Conservation (phyloP, 92 coral and sea anemone species). For the Muricea muricata region DNA sequence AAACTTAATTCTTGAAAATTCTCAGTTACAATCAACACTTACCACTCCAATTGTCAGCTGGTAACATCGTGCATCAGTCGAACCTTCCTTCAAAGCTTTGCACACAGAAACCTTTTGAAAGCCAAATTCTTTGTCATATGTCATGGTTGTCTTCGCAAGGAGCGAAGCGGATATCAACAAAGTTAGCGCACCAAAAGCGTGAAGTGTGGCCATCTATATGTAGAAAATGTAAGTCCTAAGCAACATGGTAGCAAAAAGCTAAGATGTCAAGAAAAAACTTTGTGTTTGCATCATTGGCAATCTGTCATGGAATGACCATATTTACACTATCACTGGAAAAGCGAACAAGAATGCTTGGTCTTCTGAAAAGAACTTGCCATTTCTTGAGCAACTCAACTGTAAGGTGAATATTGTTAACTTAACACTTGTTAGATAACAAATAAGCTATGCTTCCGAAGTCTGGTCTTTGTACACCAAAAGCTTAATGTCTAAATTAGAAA, state of each 20-base stretch:
- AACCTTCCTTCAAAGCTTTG: not conserved
- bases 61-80: not conserved
- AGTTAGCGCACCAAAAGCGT: not conserved
- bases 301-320: conserved; percentile 50
- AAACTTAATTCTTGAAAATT: not conserved
- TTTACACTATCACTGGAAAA: conserved; percentile 6
- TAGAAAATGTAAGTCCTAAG: no score
- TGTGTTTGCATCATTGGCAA: conserved; percentile 14
- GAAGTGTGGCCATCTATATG: not conserved
- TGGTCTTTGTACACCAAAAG: conserved; percentile 38
- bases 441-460: conserved; percentile 44
- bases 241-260: no score
- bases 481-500: not conserved
- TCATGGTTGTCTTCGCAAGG: not conserved
- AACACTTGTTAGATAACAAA: conserved; percentile 46
- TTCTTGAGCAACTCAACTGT: conserved; percentile 35
- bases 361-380: conserved; percentile 51
- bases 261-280: conserved; percentile 43
- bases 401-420: conserved; percentile 49
- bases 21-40: not conserved
- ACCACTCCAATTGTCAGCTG: not conserved
- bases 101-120: not conserved
- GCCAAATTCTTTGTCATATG: not conserved
- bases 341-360: conserved; percentile 38
- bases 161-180: not conserved